Conservation (phyloP, 2,113 vertebrate genomes). For the Chaetops frenatus region DNA sequence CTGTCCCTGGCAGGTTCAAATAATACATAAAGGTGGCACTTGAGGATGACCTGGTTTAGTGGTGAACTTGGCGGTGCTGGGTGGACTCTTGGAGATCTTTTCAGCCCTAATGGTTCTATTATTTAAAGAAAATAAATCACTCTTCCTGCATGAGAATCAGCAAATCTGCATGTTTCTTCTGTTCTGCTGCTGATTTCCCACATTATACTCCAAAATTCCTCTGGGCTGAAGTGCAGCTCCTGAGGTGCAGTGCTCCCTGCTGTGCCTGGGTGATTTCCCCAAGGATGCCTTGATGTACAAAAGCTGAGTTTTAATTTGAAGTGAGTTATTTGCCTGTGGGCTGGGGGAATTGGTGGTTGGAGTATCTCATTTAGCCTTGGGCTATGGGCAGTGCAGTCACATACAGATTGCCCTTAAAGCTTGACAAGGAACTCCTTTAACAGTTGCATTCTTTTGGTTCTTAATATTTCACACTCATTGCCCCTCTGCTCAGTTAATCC, state of each 20-base stretch:
- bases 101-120: neutral
- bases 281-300: neutral
- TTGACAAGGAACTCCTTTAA: neutral
- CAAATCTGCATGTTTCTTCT: neutral
- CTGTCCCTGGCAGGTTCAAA: neutral
- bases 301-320: neutral
- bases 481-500: neutral
- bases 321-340: neutral
- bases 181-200: slow-evolving; percentile 26
- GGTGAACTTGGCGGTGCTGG: neutral
- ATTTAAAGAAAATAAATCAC: neutral
- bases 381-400: neutral
- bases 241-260: neutral
- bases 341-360: neutral
- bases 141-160: neutral
- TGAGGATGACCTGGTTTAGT: neutral
- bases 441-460: neutral
- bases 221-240: neutral
- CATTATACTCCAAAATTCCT: slow-evolving; percentile 15
- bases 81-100: neutral
- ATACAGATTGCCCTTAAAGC: neutral
- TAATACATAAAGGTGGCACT: neutral
- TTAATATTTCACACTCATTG: accelerated
- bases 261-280: neutral
- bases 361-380: neutral